These are phyloP conservation scores for Tortrix viridana DNA, from an alignment of 2,888 invertebrate species.

Conservation along the genomic window DNA sequence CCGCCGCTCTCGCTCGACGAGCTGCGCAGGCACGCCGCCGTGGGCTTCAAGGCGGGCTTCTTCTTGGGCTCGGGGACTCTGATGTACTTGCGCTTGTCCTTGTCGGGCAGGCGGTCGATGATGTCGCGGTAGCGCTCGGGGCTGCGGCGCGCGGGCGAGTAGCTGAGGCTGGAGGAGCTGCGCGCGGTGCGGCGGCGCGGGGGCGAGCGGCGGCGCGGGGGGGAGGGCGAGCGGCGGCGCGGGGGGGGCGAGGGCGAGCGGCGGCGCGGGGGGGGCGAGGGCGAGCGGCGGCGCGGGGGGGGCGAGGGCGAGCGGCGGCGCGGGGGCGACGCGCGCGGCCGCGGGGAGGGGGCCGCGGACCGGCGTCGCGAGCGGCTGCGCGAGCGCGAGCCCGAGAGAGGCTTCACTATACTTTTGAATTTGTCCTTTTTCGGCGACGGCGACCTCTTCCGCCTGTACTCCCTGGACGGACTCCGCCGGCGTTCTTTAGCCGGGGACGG, in stretches of 20 bases:
- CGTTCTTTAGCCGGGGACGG: conserved; percentile 49
- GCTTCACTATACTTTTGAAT: conserved; percentile 53
- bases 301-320: neutral
- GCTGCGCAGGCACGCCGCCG: conserved; percentile 82
- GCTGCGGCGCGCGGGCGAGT: conserved; percentile 87
- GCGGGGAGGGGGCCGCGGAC: conserved; percentile 5
- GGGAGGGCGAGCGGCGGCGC: conserved; percentile 43
- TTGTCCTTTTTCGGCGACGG: conserved; percentile 55
- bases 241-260: conserved; percentile 2
- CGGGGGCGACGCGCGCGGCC: neutral
- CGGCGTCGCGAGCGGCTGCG: conserved; percentile 29
- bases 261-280: conserved; percentile 3
- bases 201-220: conserved; percentile 65
- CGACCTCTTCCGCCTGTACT: conserved; percentile 55
- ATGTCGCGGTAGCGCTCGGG: conserved; percentile 88
- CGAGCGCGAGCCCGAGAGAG: conserved; percentile 51
- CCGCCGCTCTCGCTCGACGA: conserved; percentile 85
- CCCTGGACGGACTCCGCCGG: conserved; percentile 57
- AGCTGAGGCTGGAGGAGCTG: conserved; percentile 85
- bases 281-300: conserved; percentile 4
- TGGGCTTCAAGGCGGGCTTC: conserved; percentile 64
- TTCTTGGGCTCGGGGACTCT: conserved; percentile 71
- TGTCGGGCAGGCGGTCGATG: conserved; percentile 82
- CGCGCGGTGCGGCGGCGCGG: conserved; percentile 39
- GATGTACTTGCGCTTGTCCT: conserved; percentile 81